A percentile compares a stretch with the other conserved stretches of the same genome.
Evolutionary conservation across 2,888 invertebrate species (phyloP).

Genomic region (Lissocephala sabroskyi): DNA sequence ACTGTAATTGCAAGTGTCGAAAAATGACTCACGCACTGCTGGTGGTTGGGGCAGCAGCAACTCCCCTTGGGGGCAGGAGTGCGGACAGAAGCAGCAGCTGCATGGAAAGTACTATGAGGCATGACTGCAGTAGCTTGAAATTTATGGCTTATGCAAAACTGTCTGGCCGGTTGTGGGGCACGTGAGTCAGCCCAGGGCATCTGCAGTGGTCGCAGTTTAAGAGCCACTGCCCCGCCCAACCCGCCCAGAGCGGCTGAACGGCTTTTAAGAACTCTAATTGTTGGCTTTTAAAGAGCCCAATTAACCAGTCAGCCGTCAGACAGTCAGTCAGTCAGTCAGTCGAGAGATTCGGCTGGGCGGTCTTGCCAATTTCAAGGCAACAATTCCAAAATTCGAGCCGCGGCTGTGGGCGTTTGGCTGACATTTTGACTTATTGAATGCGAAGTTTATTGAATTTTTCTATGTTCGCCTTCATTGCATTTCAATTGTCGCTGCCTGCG

Average conservation of each 20-base stretch:
- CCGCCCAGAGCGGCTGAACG: too few relatives aligned
- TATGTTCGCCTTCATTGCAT: conserved; percentile 11
- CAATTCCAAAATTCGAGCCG: too few relatives aligned
- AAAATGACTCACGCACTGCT: conserved; percentile 8
- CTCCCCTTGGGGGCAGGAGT: conserved; percentile 12
- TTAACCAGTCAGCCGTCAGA: too few relatives aligned
- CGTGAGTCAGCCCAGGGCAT: not conserved
- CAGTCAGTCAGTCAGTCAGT: too few relatives aligned
- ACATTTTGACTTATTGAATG: conserved; percentile 13
- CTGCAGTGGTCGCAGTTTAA: not conserved
- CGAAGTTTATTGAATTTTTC: conserved; percentile 35
- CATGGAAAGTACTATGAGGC: too few relatives aligned
- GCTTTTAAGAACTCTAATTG: too few relatives aligned
- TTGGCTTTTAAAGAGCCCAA: too few relatives aligned
- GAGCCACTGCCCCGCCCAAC: too few relatives aligned
- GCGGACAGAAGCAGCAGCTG: not conserved
- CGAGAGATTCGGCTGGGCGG: too few relatives aligned
- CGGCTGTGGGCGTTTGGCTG: too few relatives aligned
- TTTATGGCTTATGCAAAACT: conserved; percentile 29
- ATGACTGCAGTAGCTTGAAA: conserved; percentile 21
- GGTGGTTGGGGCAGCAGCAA: conserved; percentile 7
- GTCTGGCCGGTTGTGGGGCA: conserved; percentile 13
- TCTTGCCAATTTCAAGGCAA: too few relatives aligned
- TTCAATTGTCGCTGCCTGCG: conserved; percentile 32
- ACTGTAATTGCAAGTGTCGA: conserved; percentile 1